Evolutionary conservation across 1,140 invertebrate species (phyloP), one percentile per base, ranked within the genome.

Genomic region (Mya arenaria): DNA sequence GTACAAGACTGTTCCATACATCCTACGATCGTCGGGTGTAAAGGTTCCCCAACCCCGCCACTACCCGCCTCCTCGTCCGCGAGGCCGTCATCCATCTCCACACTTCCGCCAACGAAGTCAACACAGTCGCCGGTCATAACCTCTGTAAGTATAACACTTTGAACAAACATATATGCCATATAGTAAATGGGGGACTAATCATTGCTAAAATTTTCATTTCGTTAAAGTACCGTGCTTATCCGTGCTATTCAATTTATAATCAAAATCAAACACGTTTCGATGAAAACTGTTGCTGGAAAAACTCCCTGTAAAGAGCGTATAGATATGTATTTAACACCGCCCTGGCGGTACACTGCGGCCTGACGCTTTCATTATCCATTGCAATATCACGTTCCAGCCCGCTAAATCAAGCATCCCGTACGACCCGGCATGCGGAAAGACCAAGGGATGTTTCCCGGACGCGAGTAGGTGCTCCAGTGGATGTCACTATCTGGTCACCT

Each of bases 371-470:
- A n/a, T n/a, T n/a, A n/a, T n/a, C n/a, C n/a, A n/a, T n/a, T n/a
- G n/a, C n/a, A n/a, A n/a, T n/a, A n/a, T n/a, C n/a, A n/a, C n/a
- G n/a, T n/a, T n/a, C n/a, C n/a, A n/a, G n/a, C n/a, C n/a, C n/a
- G n/a, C n/a, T n/a, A n/a, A n/a, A n/a, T n/a, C 58, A 1, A 75
- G 58, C 25, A 75, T 75, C 60, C 56, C 23, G 15, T 37, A 62
- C 28, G 75, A 78, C 15, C 36, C 75, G 10, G 62, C 36, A 25
- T 78, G 75, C 30, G 75, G 75, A 5, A 52, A 23, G 15, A 66
- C 30, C 6, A 78, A 66, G 41, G 75, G 75, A 6, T 78, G 75
- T 78, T 78, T 78, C 41, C 65, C 75, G 0, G 48, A n/a, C n/a
- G n/a, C n/a, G n/a, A n/a, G n/a, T n/a, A 41, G 55, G 19, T 78